A percentile compares a stretch with the other conserved stretches of the same genome.
Conservation (phyloP, 2,888 invertebrate genomes). For the Mayetiola destructor region DNA sequence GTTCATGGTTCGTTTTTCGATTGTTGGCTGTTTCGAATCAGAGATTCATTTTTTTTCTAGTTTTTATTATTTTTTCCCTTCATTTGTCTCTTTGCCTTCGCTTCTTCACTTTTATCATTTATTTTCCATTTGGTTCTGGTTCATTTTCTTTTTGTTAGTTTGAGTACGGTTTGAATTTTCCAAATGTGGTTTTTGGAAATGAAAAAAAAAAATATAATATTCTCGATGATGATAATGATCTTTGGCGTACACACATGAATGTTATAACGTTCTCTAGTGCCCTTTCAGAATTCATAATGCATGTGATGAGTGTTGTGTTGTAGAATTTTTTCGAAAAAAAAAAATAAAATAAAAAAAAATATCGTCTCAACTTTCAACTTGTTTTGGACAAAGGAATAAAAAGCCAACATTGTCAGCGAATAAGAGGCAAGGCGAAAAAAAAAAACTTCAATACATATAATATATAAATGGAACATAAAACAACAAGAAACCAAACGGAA, state of each 20-base stretch:
- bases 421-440: no score
- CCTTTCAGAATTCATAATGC: no score
- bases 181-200: slow-evolving; percentile 4
- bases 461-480: slow-evolving; percentile 6
- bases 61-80: not conserved
- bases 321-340: not conserved
- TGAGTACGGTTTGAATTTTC: not conserved
- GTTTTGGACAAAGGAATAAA: no score
- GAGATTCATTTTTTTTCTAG: not conserved
- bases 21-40: not conserved
- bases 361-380: slow-evolving; percentile 11
- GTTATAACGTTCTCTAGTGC: not conserved
- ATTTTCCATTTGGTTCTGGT: no score
- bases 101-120: no score
- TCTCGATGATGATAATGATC: not conserved
- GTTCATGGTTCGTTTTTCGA: not conserved
- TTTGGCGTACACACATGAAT: slow-evolving; percentile 3
- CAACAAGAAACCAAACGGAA: not conserved
- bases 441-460: no score
- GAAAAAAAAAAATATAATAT: no score
- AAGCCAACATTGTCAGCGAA: no score
- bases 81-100: not conserved
- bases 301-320: no score
- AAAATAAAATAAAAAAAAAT: not conserved
- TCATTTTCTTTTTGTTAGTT: no score